Evolutionary conservation across 2,797 vertebrate genomes (phyloP).

Genomic region (Halcyon smyrnensis): DNA sequence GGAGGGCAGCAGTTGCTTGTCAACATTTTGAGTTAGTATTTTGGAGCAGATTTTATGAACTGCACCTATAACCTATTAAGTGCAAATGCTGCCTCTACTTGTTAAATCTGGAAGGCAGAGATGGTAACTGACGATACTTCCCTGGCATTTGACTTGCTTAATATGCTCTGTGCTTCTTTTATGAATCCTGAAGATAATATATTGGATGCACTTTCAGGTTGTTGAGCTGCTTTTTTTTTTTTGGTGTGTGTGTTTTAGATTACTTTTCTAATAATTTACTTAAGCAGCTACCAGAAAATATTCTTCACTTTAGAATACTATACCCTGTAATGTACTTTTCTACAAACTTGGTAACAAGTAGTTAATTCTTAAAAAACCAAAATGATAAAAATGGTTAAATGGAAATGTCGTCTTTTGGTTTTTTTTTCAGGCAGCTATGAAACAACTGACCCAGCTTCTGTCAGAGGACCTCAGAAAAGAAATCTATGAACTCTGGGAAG

Average conservation of each 20-base stretch:
- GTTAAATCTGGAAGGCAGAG: not conserved
- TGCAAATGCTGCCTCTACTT: not conserved
- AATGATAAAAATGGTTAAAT: not conserved
- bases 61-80: not conserved
- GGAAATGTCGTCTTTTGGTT: not conserved
- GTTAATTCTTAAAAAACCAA: not conserved
- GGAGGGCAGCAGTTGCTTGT: not conserved
- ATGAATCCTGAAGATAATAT: not conserved
- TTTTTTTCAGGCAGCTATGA: conserved; percentile 89
- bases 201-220: not conserved
- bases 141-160: not conserved
- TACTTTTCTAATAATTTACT: not conserved
- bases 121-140: not conserved
- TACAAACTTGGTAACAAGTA: not conserved
- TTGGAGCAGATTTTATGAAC: not conserved
- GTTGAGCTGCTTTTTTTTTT: no score
- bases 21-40: not conserved
- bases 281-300: not conserved
- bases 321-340: not conserved
- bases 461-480: conserved; percentile 87
- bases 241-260: not conserved
- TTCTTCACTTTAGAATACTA: not conserved
- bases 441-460: conserved; percentile 84
- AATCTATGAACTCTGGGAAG: conserved; percentile 93
- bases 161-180: not conserved